phyloP scores from a whole-genome alignment of 2,113 vertebrate genomes.

The Oreochromis spilurus region DNA sequence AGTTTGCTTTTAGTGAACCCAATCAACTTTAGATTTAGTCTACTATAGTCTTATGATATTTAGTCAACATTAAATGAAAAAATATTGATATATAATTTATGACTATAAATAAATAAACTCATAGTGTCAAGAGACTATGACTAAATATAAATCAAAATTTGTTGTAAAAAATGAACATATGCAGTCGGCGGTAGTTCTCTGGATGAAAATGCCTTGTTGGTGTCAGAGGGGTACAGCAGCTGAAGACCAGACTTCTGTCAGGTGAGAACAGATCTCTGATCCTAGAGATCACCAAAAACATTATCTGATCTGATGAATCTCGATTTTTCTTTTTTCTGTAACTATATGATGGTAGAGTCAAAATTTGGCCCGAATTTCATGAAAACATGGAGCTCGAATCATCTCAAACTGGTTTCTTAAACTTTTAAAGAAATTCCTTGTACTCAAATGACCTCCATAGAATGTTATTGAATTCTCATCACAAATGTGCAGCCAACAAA shows the following conservation, averaged over 20 bases:
- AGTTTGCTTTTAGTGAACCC: neutral
- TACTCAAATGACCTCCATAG: fast-evolving
- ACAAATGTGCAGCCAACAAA: neutral
- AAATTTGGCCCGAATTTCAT: fast-evolving
- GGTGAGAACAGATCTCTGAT: neutral
- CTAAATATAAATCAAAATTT: neutral
- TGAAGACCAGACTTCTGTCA: neutral
- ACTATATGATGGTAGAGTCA: neutral
- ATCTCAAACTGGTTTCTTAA: neutral
- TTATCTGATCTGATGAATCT: neutral
- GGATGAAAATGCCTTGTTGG: neutral
- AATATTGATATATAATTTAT: too few relatives aligned
- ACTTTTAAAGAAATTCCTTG: neutral
- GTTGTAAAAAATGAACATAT: fast-evolving
- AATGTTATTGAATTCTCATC: neutral
- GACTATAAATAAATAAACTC: fast-evolving
- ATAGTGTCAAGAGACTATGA: neutral
- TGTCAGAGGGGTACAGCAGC: neutral
- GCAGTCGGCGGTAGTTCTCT: neutral
- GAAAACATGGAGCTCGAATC: neutral
- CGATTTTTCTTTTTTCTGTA: neutral
- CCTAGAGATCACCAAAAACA: neutral
- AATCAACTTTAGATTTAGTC: neutral
- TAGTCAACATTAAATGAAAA: neutral
- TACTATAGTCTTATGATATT: neutral